A percentile compares a stretch with the other conserved stretches of the same genome.
Evolutionary conservation across 2,113 vertebrate genomes (phyloP).

Genomic region (Balaenoptera acutorostrata): DNA sequence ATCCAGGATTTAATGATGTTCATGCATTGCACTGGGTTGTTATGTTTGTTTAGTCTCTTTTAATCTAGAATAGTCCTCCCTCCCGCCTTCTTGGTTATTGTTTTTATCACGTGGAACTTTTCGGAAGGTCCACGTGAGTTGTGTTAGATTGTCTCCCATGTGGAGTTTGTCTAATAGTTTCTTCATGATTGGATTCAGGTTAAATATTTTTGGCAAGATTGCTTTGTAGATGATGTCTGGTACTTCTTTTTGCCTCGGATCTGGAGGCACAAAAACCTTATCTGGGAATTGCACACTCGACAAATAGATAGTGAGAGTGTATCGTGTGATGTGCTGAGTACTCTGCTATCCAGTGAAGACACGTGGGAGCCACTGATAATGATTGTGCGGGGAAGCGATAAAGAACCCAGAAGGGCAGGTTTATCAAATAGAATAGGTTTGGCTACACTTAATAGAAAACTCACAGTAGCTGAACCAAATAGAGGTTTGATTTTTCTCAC

Average conservation of each 20-base stretch:
- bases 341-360: not conserved
- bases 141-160: not conserved
- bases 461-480: not conserved
- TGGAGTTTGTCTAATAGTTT: not conserved
- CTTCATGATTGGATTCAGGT: not conserved
- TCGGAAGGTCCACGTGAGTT: not conserved
- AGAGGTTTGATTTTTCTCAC: not conserved
- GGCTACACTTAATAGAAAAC: not conserved
- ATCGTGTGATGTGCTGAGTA: not conserved
- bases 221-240: not conserved
- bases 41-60: not conserved
- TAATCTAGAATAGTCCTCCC: not conserved
- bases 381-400: not conserved
- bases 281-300: not conserved
- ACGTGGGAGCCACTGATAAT: not conserved
- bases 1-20: not conserved
- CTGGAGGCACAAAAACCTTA: not conserved
- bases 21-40: not conserved
- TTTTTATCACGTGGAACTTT: not conserved
- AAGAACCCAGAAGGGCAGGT: not conserved
- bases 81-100: not conserved
- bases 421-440: not conserved
- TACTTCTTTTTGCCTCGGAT: not conserved
- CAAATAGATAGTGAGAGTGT: not conserved
- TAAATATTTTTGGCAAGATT: not conserved